Base-by-base conservation (phyloP, 2,113 vertebrate genomes). In the Anarrhichthys ocellatus region DNA sequence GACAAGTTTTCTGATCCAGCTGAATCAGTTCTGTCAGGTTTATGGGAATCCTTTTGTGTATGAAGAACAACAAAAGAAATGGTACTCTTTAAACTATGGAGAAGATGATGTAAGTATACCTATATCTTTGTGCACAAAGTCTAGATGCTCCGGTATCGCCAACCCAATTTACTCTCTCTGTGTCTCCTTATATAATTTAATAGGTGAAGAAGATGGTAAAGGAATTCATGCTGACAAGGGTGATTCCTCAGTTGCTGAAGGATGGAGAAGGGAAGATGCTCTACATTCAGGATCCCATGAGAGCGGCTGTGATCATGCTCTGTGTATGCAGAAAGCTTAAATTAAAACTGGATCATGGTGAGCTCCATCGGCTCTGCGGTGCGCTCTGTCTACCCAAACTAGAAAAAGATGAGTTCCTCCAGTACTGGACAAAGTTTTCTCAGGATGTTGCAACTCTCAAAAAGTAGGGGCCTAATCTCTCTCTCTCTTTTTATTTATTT, bases 1-100 rank as follows among this genome's bases (percentile, higher is more conserved):
- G 22, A 81, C 1, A 15, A 96, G 24, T 87, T 99, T 98, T 34
- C 0, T 93, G 0, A 5, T 0, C 1, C 97, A 97, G 62, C 90
- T 98, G 0, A 22, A 0, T 0, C 98, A 99, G 91, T 97, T 99
- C 58, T 64, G 78, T 1, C 0, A 0, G 0, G 91, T 97, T 3
- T 89, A 95, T 10, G 22, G 0, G 0, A 15, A 76, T 0, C 96
- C 95, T 0, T 61, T 2, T 66, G 79, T 99, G 0, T 87, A 65
- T 13, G 96, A 97, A 0, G 84, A 79, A 0, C 0, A 0, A 0
- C 0, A 0, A 1, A 71, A 20, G 18, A 13, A 0, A 0, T 98
- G 97, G 97, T 0, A 0, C 0, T 38, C 80, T 1, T 64, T 97
- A 9, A 0, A 71, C 0, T 97, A 96, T 4, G 71, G 81, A 0